Conservation (phyloP, 1,140 invertebrate species). For the Trypoxylus dichotomus region DNA sequence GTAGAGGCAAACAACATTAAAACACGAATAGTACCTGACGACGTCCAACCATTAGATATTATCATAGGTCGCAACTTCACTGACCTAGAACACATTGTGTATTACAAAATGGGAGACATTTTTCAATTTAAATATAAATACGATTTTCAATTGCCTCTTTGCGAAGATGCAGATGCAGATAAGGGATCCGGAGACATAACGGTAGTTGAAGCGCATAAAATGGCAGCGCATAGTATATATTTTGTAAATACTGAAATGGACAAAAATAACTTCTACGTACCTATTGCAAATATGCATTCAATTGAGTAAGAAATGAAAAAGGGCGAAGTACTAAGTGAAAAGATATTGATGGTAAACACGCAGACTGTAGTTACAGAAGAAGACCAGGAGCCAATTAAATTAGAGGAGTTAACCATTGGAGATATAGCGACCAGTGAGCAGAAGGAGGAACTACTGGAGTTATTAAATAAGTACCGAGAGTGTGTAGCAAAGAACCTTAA, state of each 20-base stretch:
- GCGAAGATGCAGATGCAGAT: background rate
- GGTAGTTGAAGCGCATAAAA: background rate
- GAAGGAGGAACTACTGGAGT: background rate
- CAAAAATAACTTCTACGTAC: background rate
- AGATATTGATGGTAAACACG: background rate
- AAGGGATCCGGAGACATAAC: background rate
- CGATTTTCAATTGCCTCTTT: background rate
- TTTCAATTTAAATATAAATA: background rate
- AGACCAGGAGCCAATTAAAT: background rate
- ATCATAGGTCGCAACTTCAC: conserved; percentile 19
- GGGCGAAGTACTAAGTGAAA: background rate
- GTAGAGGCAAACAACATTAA: conserved; percentile 1
- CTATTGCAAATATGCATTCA: background rate
- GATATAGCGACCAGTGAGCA: background rate
- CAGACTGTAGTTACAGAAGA: background rate
- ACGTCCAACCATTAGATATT: background rate
- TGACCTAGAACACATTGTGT: background rate
- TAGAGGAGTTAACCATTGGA: background rate
- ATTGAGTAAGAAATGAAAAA: background rate
- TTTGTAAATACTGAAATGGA: background rate
- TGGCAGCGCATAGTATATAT: background rate
- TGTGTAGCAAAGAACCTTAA: background rate
- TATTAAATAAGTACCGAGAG: background rate
- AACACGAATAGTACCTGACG: conserved; percentile 5
- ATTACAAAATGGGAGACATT: background rate